phyloP scores from a whole-genome alignment of 2,113 vertebrate genomes.

The Serinus canaria region DNA sequence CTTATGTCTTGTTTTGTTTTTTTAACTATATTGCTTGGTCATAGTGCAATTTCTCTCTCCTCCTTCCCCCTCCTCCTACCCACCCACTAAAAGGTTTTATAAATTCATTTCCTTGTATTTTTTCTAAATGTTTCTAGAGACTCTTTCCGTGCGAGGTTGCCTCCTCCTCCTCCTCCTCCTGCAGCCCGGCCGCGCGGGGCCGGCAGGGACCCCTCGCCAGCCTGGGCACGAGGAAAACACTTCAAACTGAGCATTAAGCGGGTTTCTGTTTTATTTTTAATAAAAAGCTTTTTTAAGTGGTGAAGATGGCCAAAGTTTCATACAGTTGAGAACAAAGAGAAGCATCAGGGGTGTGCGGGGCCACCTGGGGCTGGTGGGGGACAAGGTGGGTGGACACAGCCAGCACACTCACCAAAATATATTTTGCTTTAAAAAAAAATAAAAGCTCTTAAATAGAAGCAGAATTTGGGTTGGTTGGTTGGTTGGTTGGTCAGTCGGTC shows the following conservation, averaged over 20 bases:
- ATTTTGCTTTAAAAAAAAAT: constrained; percentile 73
- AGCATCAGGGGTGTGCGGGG: constrained; percentile 64
- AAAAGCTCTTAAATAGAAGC: constrained; percentile 74
- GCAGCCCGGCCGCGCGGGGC: not conserved
- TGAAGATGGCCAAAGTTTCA: constrained; percentile 97
- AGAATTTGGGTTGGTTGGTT: constrained; percentile 63
- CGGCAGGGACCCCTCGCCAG: not conserved
- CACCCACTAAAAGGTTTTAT: constrained; percentile 48
- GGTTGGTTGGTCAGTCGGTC: constrained; percentile 30
- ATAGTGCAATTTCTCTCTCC: constrained; percentile 76
- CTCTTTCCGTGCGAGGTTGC: constrained; percentile 42
- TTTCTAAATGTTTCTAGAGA: constrained; percentile 36
- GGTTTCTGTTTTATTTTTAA: constrained; percentile 76
- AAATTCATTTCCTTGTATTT: constrained; percentile 66
- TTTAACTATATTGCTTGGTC: constrained; percentile 68
- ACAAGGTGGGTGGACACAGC: constrained; percentile 75
- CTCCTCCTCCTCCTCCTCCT: constrained; percentile 23
- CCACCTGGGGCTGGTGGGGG: constrained; percentile 42
- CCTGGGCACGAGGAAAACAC: constrained; percentile 20
- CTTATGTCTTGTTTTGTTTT: not conserved
- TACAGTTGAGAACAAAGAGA: constrained; percentile 82
- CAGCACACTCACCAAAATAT: constrained; percentile 83
- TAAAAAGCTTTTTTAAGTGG: constrained; percentile 81
- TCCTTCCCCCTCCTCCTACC: constrained; percentile 33
- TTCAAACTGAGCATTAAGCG: constrained; percentile 82